Evolutionary conservation across 2,888 invertebrate species (phyloP), one percentile per base, ranked within the genome.

Genomic region (Idaea biselata): DNA sequence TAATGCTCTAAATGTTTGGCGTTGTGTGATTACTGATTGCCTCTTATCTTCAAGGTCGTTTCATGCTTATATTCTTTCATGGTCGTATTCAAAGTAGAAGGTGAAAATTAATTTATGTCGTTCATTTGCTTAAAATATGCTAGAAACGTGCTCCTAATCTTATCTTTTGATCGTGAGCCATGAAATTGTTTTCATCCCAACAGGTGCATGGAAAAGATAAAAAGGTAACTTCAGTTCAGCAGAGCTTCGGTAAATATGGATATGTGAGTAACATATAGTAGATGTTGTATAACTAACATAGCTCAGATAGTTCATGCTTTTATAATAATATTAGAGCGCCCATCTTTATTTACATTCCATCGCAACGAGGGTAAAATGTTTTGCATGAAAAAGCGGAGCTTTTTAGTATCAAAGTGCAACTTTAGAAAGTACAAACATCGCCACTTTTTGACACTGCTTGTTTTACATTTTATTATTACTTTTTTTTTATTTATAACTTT

Each of bases 151-250:
- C 8, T 25, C 55, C 32, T 58, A 44, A 25, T 70, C 63, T 62
- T 58, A 57, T 64, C 68, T 63, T 68, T 64, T 76, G 73, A 75
- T 74, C 62, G 73, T 72, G 69, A 76, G 76, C 71, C 66, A 67
- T 79, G 68, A 71, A 73, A 77, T 76, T 77, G 68, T 82, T 81
- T 83, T 83, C 75, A 78, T 82, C 73, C 79, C 84, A 76, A 68
- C 90, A 89, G 90, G 87, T 89, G 80, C 81, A 88, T 87, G 71
- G 87, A 88, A 83, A 89, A 87, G 75, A 79, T 89, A 74, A 88
- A 88, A 88, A 89, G 88, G 79, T 89, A 89, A 83, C 84, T 81
- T 71, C 82, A 77, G 78, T 81, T 71, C 82, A 77, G 78, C 79
- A 74, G 76, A 77, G 77, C 81, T 74, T 72, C 82, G 75, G 69